Conservation (phyloP, 2,888 invertebrate genomes). For the Bhutanitis thaidina region DNA sequence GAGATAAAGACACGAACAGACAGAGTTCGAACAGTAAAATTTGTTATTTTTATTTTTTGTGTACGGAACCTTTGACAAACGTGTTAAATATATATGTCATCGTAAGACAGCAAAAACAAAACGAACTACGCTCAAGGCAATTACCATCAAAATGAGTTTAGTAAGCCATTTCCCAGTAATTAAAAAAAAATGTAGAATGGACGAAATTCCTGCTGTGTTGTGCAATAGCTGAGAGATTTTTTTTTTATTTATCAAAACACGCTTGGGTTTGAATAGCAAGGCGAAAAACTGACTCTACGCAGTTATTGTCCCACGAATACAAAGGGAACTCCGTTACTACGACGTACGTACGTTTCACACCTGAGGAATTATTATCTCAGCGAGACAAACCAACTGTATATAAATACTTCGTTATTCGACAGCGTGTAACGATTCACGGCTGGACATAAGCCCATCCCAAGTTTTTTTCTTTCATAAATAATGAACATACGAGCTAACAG, state of each 20-base stretch:
- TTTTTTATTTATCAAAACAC: conserved; percentile 3
- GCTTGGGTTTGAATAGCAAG: not conserved
- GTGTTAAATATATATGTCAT: too few species aligned
- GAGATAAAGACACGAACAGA: too few species aligned
- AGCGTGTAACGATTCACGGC: too few species aligned
- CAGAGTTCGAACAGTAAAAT: too few species aligned
- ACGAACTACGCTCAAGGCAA: not conserved
- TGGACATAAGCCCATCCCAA: too few species aligned
- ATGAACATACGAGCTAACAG: too few species aligned
- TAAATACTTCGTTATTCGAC: too few species aligned
- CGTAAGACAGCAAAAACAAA: not conserved
- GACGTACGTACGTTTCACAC: not conserved
- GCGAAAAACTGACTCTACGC: not conserved
- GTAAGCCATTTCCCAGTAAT: conserved; percentile 1
- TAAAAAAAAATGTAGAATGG: not conserved
- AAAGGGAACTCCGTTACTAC: not conserved
- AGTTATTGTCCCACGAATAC: not conserved
- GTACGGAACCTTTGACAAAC: too few species aligned
- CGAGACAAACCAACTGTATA: too few species aligned
- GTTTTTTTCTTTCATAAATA: too few species aligned
- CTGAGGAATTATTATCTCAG: not conserved
- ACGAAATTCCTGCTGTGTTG: not conserved
- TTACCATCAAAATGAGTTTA: conserved; percentile 1
- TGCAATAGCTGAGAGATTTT: not conserved
- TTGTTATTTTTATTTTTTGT: too few species aligned